These are phyloP conservation scores for Clepsis dumicolana DNA, from an alignment of 2,888 invertebrate species.

Conservation along the genomic window DNA sequence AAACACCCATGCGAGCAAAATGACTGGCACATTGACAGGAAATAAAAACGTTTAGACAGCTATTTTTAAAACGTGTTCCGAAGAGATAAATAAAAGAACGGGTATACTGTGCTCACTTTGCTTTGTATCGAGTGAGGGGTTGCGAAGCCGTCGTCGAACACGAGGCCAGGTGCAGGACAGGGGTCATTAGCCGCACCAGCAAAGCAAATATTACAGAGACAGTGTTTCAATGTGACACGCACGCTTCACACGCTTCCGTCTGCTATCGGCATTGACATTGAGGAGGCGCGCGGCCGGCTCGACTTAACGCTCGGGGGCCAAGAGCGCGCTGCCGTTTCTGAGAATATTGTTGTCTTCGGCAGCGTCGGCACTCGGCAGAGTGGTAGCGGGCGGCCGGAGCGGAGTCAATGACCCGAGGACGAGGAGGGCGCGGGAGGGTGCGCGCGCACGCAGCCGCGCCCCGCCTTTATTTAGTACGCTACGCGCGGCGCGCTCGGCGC, in stretches of 20 bases:
- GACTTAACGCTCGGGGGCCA: slow-evolving; percentile 60
- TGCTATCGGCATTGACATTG: slow-evolving; percentile 81
- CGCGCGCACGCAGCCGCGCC: slow-evolving; percentile 85
- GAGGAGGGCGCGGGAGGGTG: slow-evolving; percentile 78
- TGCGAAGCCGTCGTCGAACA: slow-evolving; percentile 50
- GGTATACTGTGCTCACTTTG: slow-evolving; percentile 39
- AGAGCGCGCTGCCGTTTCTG: slow-evolving; percentile 69
- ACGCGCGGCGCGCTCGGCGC: slow-evolving; percentile 74
- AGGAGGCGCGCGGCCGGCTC: slow-evolving; percentile 54
- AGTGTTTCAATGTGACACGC: slow-evolving; percentile 31
- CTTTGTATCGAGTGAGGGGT: slow-evolving; percentile 44
- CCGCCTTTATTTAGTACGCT: slow-evolving; percentile 86
- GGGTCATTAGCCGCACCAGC: slow-evolving; percentile 65
- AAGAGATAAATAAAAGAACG: slow-evolving; percentile 56
- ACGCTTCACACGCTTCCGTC: slow-evolving; percentile 49
- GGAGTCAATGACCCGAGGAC: slow-evolving; percentile 83
- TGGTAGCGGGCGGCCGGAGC: slow-evolving; percentile 58
- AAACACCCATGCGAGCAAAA: slow-evolving; percentile 45
- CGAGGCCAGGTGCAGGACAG: slow-evolving; percentile 59
- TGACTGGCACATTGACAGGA: slow-evolving; percentile 54
- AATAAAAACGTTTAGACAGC: slow-evolving; percentile 57
- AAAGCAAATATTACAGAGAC: slow-evolving; percentile 54
- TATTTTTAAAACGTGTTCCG: slow-evolving; percentile 63
- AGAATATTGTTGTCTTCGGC: slow-evolving; percentile 73
- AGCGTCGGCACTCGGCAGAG: slow-evolving; percentile 57